Percentiles rank a stretch among this genome's conserved stretches.
Evolutionary conservation across 2,797 vertebrate genomes (phyloP).

Genomic region (Parotocinclus haroldoi): DNA sequence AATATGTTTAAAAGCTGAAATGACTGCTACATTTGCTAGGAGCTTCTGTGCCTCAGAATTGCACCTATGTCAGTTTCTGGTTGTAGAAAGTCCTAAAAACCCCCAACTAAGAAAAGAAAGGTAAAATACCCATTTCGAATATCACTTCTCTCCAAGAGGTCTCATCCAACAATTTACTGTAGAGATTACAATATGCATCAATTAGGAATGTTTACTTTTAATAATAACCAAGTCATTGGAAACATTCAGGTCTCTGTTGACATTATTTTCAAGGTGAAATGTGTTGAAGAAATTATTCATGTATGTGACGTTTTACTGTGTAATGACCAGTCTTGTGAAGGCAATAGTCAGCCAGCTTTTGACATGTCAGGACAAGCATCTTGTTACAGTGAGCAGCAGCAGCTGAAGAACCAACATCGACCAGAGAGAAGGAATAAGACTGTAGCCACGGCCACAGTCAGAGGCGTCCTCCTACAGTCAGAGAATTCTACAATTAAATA

Average conservation of each 20-base stretch:
- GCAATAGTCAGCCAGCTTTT: conserved; percentile 57
- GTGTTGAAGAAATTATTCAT: conserved; percentile 26
- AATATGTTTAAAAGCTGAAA: background rate
- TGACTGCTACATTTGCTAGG: conserved; percentile 28
- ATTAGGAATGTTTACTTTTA: conserved; percentile 16
- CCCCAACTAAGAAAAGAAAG: background rate
- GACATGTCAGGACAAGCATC: conserved; percentile 71
- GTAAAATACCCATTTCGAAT: too few species aligned
- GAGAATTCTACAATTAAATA: conserved; percentile 42
- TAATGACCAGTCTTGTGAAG: conserved; percentile 30
- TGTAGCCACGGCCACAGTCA: conserved; percentile 88
- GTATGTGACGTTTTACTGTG: background rate
- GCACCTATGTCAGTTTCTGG: background rate
- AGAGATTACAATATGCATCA: too few species aligned
- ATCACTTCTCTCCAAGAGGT: too few species aligned
- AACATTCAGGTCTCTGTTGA: too few species aligned
- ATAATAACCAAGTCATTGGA: conserved; percentile 14
- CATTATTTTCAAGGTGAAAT: conserved; percentile 40
- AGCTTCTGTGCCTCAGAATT: conserved; percentile 8
- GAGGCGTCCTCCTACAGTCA: conserved; percentile 87
- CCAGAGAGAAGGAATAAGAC: conserved; percentile 82
- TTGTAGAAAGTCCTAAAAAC: background rate
- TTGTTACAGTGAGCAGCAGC: conserved; percentile 78
- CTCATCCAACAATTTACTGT: too few species aligned
- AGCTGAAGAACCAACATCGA: conserved; percentile 81